Conservation (phyloP, 2,797 vertebrate genomes). For the Oceanodroma leucorhoa region DNA sequence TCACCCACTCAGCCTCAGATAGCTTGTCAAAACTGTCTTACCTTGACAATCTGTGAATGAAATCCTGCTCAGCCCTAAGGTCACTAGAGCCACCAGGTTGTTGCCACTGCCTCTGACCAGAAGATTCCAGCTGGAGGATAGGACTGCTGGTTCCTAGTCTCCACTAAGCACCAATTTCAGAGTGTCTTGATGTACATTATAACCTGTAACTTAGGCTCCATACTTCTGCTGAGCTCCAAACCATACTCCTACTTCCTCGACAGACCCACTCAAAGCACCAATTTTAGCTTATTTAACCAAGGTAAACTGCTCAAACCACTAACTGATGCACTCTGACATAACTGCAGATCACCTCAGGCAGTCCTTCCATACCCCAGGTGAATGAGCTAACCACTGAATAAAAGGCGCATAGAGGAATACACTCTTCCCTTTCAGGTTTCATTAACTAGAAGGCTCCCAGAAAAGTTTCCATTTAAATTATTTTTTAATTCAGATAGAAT, state of each 20-base stretch:
- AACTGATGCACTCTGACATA: background rate
- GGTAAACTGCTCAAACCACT: background rate
- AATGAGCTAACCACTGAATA: background rate
- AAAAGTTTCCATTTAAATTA: background rate
- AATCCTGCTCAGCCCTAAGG: background rate
- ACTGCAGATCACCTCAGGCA: background rate
- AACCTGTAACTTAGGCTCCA: background rate
- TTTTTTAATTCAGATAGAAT: background rate
- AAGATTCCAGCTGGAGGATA: background rate
- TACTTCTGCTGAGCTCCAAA: background rate
- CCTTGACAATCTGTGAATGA: background rate
- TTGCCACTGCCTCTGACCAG: background rate
- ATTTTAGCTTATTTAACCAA: background rate
- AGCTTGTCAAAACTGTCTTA: background rate
- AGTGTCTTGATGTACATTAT: background rate
- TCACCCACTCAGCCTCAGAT: background rate
- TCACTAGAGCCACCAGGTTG: background rate
- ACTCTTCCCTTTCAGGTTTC: background rate
- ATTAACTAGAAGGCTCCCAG: background rate
- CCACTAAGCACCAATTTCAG: background rate
- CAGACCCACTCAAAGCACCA: accelerated
- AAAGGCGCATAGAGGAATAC: background rate
- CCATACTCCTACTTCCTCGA: background rate
- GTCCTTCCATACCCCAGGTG: background rate
- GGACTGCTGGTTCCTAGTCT: background rate